Evolutionary conservation across 2,888 invertebrate species (phyloP).

Genomic region (Stenolophus ochropezus): DNA sequence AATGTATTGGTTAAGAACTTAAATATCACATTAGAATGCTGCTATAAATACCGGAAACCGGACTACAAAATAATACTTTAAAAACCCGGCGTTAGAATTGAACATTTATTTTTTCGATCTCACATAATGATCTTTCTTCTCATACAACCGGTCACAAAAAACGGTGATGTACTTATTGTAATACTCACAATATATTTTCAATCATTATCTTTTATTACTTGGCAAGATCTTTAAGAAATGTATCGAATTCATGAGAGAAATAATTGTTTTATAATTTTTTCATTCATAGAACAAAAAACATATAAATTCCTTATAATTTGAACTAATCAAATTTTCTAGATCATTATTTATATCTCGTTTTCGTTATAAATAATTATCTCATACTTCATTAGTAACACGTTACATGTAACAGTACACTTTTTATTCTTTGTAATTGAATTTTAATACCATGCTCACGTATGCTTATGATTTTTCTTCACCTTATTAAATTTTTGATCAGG

Average conservation of each 20-base stretch:
- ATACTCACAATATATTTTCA: neutral
- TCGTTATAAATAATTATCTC: constrained; percentile 47
- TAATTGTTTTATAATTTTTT: constrained; percentile 43
- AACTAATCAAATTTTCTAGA: constrained; percentile 25
- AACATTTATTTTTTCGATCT: constrained; percentile 7
- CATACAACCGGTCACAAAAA: neutral
- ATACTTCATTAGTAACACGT: constrained; percentile 54
- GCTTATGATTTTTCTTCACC: constrained; percentile 43
- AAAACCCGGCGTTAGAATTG: neutral
- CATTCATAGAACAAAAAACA: neutral
- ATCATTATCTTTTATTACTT: constrained; percentile 26
- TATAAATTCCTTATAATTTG: constrained; percentile 39
- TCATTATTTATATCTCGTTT: constrained; percentile 46
- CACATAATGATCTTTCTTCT: constrained; percentile 35
- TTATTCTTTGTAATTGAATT: constrained; percentile 52
- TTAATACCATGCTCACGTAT: constrained; percentile 41
- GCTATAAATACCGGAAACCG: constrained; percentile 29
- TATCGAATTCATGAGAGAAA: neutral
- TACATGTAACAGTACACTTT: constrained; percentile 48
- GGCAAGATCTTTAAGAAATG: neutral
- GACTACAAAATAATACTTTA: constrained; percentile 1
- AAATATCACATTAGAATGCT: constrained; percentile 30
- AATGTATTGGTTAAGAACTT: constrained; percentile 26
- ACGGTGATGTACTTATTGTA: neutral
- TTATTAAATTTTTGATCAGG: constrained; percentile 22